phyloP scores from a whole-genome alignment of 2,797 vertebrate genomes.

The Spatula versicolor region DNA sequence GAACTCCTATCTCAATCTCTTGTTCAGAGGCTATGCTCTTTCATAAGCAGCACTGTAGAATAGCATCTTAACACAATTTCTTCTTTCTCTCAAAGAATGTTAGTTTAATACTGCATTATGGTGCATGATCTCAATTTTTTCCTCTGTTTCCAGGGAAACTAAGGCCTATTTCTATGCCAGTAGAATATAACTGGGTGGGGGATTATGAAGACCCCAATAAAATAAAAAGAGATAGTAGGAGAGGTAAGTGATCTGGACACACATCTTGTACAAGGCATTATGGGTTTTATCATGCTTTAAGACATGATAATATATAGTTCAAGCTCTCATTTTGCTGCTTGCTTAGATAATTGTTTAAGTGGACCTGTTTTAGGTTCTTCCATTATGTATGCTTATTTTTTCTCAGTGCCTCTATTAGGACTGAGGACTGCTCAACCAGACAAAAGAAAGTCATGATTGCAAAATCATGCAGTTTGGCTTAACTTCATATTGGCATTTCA shows the following conservation, averaged over 20 bases:
- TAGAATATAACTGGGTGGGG: constrained; percentile 99
- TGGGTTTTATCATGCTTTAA: constrained; percentile 34
- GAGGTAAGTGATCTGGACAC: constrained; percentile 82
- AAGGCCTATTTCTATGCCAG: constrained; percentile 98
- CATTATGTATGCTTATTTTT: not conserved
- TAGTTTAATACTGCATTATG: constrained; percentile 18
- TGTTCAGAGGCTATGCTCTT: not conserved
- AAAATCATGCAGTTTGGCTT: not conserved
- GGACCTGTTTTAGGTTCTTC: not conserved
- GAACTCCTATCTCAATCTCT: not conserved
- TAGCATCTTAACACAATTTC: constrained; percentile 10
- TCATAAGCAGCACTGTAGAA: not conserved
- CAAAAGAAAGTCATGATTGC: not conserved
- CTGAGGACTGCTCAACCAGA: not conserved
- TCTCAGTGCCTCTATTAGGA: not conserved
- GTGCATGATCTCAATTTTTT: constrained; percentile 71
- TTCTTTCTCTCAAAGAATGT: not conserved
- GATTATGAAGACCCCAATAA: constrained; percentile 97
- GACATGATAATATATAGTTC: not conserved
- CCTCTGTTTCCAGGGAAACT: constrained; percentile 89
- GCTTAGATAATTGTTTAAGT: not conserved
- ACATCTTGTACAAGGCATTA: constrained; percentile 20
- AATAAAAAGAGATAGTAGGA: constrained; percentile 95
- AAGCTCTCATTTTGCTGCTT: not conserved
- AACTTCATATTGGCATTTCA: not conserved